Evolutionary conservation across 1,140 invertebrate genomes (phyloP).

Genomic region (Oryctes rhinoceros): DNA sequence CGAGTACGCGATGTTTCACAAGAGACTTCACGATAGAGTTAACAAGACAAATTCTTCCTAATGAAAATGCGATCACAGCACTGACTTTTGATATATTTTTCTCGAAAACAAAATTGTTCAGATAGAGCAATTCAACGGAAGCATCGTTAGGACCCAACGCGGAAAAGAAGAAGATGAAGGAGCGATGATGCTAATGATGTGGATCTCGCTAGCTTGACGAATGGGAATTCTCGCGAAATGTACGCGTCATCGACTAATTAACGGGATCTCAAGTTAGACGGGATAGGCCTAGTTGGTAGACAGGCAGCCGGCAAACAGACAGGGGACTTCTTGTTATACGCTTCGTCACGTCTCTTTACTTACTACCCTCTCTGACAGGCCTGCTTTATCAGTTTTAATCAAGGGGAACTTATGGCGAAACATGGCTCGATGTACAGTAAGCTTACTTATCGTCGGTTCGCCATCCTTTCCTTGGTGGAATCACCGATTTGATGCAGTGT

Average conservation of each 20-base stretch:
- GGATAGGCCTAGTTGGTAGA: not conserved
- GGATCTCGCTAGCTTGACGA: conserved; percentile 21
- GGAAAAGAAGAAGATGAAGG: not conserved
- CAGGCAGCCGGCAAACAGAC: conserved; percentile 3
- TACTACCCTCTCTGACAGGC: conserved; percentile 2
- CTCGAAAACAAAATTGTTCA: no score
- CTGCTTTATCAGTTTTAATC: conserved; percentile 35
- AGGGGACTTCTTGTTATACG: conserved; percentile 14
- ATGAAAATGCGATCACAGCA: no score
- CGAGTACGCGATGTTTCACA: no score
- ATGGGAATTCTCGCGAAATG: conserved; percentile 15
- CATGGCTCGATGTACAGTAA: not conserved
- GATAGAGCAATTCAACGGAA: not conserved
- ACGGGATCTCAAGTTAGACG: conserved; percentile 10
- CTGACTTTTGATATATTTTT: no score
- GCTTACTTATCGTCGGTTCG: not conserved
- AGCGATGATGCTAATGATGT: conserved; percentile 20
- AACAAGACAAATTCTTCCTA: no score
- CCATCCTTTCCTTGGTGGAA: not conserved
- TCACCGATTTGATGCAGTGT: not conserved
- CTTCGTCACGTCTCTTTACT: not conserved
- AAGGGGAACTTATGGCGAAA: conserved; percentile 26
- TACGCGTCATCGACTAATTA: conserved; percentile 35
- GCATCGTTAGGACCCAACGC: not conserved
- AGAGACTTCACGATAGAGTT: no score